phyloP scores from a whole-genome alignment of 23 tunicate genomes.

The Ascidia mentula region DNA sequence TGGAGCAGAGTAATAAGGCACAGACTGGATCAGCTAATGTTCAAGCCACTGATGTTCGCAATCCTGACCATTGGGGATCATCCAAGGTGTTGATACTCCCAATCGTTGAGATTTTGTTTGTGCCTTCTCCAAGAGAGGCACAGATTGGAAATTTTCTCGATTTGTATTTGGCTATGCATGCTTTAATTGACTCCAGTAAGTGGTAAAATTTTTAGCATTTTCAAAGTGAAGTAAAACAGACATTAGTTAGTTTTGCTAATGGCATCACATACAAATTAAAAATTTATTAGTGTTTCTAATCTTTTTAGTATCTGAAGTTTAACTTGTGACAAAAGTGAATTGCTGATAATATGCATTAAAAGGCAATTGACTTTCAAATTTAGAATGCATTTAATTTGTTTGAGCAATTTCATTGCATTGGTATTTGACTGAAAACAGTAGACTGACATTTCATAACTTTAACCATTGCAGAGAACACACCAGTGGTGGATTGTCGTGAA shows the following conservation, averaged over 20 bases:
- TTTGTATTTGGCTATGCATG: slow-evolving; percentile 65
- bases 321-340: no score
- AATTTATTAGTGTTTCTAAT: no score
- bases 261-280: no score
- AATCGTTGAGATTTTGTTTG: slow-evolving; percentile 54
- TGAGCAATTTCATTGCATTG: no score
- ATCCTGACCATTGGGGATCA: slow-evolving; percentile 65
- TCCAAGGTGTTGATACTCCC: slow-evolving; percentile 44
- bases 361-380: no score
- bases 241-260: no score
- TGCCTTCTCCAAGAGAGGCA: slow-evolving; percentile 61
- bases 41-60: slow-evolving; percentile 66
- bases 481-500: slow-evolving; percentile 52
- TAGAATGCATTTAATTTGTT: not conserved
- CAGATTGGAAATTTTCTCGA: slow-evolving; percentile 47
- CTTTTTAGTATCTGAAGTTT: no score
- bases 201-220: no score
- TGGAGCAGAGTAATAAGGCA: not conserved
- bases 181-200: slow-evolving; percentile 32
- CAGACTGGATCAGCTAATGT: slow-evolving; percentile 45
- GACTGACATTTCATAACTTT: not conserved
- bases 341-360: no score
- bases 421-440: not conserved
- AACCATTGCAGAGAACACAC: slow-evolving; percentile 24
- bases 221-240: no score